A percentile compares a stretch with the other conserved stretches of the same genome.
Evolutionary conservation across 92 coral and sea anemone species (phyloP).

Genomic region (Heteractis magnifica): DNA sequence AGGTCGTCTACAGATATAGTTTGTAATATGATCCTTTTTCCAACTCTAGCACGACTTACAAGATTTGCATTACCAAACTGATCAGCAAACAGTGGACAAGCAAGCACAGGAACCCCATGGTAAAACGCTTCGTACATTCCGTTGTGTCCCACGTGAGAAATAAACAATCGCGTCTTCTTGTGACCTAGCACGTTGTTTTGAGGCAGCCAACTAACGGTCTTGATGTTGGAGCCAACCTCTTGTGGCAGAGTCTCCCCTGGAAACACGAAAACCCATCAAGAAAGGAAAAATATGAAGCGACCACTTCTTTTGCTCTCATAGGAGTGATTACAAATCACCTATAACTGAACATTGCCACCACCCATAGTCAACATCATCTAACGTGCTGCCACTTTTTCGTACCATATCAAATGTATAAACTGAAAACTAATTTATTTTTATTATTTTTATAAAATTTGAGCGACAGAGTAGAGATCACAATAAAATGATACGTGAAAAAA

Average conservation of each 20-base stretch:
- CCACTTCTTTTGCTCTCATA: neutral
- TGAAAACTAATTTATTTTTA: too few relatives aligned
- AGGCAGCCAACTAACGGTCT: slow-evolving; percentile 47
- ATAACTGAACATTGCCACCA: too few relatives aligned
- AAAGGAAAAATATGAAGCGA: neutral
- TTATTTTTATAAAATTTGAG: too few relatives aligned
- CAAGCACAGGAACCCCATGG: slow-evolving; percentile 52
- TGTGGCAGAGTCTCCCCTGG: neutral
- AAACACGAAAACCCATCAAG: neutral
- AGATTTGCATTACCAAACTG: slow-evolving; percentile 43
- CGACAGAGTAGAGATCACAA: too few relatives aligned
- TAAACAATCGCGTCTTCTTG: slow-evolving; percentile 36
- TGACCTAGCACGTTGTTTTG: slow-evolving; percentile 59
- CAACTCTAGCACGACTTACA: slow-evolving; percentile 28
- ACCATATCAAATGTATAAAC: too few relatives aligned
- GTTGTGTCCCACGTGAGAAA: slow-evolving; percentile 45
- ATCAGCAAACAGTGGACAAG: slow-evolving; percentile 49
- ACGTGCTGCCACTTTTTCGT: neutral
- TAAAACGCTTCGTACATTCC: slow-evolving; percentile 51
- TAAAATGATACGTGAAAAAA: too few relatives aligned
- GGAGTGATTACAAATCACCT: neutral
- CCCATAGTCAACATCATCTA: neutral
- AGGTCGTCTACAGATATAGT: neutral
- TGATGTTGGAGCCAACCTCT: slow-evolving; percentile 25
- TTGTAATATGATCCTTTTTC: slow-evolving; percentile 3